Base-by-base conservation (phyloP, 1,140 invertebrate genomes). In the Triops longicaudatus region DNA sequence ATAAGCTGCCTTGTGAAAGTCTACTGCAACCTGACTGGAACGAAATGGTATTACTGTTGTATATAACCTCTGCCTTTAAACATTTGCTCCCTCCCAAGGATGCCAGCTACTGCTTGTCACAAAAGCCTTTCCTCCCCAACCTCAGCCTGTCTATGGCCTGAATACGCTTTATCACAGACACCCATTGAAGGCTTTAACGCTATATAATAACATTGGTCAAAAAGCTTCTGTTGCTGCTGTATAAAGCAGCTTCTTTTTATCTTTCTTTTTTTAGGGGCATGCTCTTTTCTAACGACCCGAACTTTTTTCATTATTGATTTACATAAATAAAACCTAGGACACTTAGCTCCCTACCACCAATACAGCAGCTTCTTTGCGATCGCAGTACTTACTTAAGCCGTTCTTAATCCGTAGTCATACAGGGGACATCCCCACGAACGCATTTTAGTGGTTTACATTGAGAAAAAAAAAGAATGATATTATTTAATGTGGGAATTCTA, bases 201-300 rank as follows among this genome's bases (percentile, higher is more conserved):
- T 63, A 17, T 63, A 63, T 63, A 63, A 63, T 63, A 63, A 63
- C 50, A 63, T 63, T 14, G 50, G 50, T 63, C 50, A 63, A 63
- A 63, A 63, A 63, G 50, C 50, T 63, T 63, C 50, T 63, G 50
- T 63, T 63, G 50, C 50, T 63, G 50, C 50, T 63, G 22, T 63
- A 63, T 22, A 63, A 17, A 63, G 50, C 50, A 63, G 50, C 50
- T 63, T 63, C 50, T 14, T 63, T 63, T 63, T 63, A 63, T 63
- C 50, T 63, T 22, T 63, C 22, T 63, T 63, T 22, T 22, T 22
- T 63, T 63, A 14, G 22, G 50, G 31, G 31, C 31, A 37, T 37
- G 31, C 31, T 37, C 50, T 63, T 63, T 63, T 63, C 22, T 63
- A 63, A 63, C 50, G 50, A 63, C 17, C 50, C 10, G 1, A 17